Conservation (phyloP, 2,113 vertebrate genomes). For the Festucalex cinctus region DNA sequence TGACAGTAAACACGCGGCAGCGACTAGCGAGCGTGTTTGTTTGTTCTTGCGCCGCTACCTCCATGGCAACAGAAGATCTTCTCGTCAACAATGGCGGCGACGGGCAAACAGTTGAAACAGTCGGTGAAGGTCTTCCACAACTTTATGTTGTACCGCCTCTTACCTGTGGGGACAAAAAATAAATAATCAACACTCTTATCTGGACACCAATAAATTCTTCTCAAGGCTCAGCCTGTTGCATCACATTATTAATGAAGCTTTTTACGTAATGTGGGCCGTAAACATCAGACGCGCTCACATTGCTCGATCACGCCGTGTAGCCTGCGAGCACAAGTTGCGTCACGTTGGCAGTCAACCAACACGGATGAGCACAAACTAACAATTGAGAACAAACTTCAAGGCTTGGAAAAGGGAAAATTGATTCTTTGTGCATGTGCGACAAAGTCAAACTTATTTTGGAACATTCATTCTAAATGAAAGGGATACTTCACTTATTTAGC, state of each 20-base stretch:
- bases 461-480: background rate
- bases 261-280: slow-evolving; percentile 23
- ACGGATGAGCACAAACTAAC: background rate
- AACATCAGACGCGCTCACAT: slow-evolving; percentile 19
- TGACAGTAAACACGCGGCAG: slow-evolving; percentile 43
- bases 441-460: background rate
- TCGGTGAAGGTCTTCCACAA: slow-evolving; percentile 98
- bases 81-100: slow-evolving; percentile 94
- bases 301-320: slow-evolving; percentile 35
- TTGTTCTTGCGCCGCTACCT: slow-evolving; percentile 74
- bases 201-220: slow-evolving; percentile 16
- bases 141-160: slow-evolving; percentile 96
- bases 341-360: background rate
- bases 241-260: slow-evolving; percentile 26
- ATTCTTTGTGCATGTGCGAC: background rate
- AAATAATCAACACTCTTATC: slow-evolving; percentile 35
- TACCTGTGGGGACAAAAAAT: slow-evolving; percentile 73
- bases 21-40: slow-evolving; percentile 1
- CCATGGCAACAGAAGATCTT: slow-evolving; percentile 99
- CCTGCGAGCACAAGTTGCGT: slow-evolving; percentile 1
- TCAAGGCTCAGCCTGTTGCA: slow-evolving; percentile 22
- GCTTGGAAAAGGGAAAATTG: background rate
- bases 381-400: background rate
- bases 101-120: slow-evolving; percentile 96
- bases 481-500: no score